These are phyloP conservation scores for Mirza zaza DNA, from an alignment of 2,113 vertebrate genomes.

Conservation along the genomic window DNA sequence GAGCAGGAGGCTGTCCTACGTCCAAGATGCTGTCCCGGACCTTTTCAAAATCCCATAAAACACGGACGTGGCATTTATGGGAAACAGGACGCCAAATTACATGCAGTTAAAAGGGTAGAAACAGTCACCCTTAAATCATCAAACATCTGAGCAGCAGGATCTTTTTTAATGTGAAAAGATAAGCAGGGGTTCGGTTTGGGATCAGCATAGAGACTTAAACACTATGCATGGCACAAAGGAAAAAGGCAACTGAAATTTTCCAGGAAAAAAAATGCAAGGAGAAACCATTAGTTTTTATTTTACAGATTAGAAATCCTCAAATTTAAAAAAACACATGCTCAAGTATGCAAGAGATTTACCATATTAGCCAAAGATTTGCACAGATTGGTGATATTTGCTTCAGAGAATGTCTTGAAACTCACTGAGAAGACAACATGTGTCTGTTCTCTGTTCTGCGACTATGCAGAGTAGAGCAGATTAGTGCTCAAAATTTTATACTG, in stretches of 20 bases:
- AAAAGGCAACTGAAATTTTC: not conserved
- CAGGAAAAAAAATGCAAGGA: not conserved
- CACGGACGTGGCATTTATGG: not conserved
- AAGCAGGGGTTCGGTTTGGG: fast-evolving
- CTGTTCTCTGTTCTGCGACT: not conserved
- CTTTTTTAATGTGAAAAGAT: not conserved
- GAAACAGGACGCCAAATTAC: not conserved
- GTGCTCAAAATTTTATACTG: not conserved
- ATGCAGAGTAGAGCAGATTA: not conserved
- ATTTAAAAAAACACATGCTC: not conserved
- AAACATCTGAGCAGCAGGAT: not conserved
- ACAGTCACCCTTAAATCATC: not conserved
- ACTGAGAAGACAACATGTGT: not conserved
- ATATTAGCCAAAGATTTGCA: fast-evolving
- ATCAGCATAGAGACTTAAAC: not conserved
- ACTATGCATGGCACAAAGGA: fast-evolving
- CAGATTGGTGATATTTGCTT: not conserved
- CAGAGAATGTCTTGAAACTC: not conserved
- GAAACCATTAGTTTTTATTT: not conserved
- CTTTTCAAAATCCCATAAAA: constrained; percentile 58
- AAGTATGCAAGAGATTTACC: too few relatives aligned
- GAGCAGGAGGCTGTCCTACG: constrained; percentile 3
- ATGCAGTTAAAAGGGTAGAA: not conserved
- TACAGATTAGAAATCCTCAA: not conserved
- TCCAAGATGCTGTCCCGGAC: constrained; percentile 42